A percentile compares a stretch with the other conserved stretches of the same genome.
Conservation (phyloP, 2,888 invertebrate species). For the Hemithea aestivaria region DNA sequence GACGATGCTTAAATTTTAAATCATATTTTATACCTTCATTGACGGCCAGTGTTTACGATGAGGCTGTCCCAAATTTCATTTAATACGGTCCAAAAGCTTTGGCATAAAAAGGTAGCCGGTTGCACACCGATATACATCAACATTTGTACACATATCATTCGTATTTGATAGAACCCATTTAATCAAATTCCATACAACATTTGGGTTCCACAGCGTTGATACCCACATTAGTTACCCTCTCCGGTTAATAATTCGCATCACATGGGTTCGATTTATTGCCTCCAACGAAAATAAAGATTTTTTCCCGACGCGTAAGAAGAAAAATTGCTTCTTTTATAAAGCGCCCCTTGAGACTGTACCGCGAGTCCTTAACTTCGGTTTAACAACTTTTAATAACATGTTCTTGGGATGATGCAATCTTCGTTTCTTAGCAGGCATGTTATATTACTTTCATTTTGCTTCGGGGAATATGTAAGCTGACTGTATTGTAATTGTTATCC, state of each 20-base stretch:
- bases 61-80: no score
- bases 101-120: no score
- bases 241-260: constrained; percentile 28
- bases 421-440: constrained; percentile 13
- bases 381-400: constrained; percentile 22
- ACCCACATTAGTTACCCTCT: constrained; percentile 20
- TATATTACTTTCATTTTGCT: no score
- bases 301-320: constrained; percentile 12
- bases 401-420: constrained; percentile 10
- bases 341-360: constrained; percentile 8
- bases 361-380: constrained; percentile 11
- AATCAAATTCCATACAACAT: constrained; percentile 10
- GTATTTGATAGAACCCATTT: no score
- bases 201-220: constrained; percentile 2
- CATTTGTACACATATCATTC: no score
- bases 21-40: no score
- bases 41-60: no score
- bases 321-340: constrained; percentile 16
- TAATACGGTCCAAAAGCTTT: no score
- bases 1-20: no score
- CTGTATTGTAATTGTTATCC: no score
- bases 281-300: constrained; percentile 16
- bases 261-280: constrained; percentile 27
- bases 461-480: no score
- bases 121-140: no score